Base-by-base conservation (phyloP, 2,113 vertebrate species). In the Lasiurus cinereus region DNA sequence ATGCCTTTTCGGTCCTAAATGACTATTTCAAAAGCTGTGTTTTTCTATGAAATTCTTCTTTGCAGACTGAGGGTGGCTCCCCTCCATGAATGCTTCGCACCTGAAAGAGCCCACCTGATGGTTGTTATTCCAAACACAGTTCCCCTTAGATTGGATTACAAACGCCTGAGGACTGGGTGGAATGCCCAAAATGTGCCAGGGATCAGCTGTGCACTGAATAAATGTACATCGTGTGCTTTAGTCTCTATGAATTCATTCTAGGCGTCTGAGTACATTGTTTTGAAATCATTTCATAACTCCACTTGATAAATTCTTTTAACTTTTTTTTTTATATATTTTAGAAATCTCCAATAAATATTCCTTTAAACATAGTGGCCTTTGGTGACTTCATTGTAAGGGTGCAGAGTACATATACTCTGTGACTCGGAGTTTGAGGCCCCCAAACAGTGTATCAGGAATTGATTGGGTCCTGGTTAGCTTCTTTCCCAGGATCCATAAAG, bases 301-400 rank as follows among this genome's bases (percentile, higher is more conserved):
- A 27, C 19, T 56, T 62, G 64, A 54, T 89, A 80, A 67, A 12
- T 70, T 70, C 4, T 79, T 79, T 19, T 74, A 21, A 36, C 33
- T 19, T 78, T 62, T 91, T 9, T 70, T 73, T 93, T 33, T 8
- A 39, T 93, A 13, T 76, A 31, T 92, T 70, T 77, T 90, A 48
- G 12, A 84, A 80, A 21, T 39, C 5, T 80, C 1, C 3, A 48
- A 6, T 69, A 27, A 36, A 59, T 96, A 48, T 15, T 92, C 59
- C 90, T 96, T 69, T 87, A n/a, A 48, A 69, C 92, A 64, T 14
- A 56, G 59, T 18, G 14, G 8, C 8, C 5, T 85, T 93, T 87
- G 9, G 9, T 15, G 56, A 73, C 94, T 96, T 79, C 69, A 27
- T 36, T 46, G 19, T 31, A 39, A 14, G 90, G 8, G 43, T 69